These are phyloP conservation scores for Tenthredo notha DNA, from an alignment of 2,888 invertebrate genomes.

Conservation along the genomic window DNA sequence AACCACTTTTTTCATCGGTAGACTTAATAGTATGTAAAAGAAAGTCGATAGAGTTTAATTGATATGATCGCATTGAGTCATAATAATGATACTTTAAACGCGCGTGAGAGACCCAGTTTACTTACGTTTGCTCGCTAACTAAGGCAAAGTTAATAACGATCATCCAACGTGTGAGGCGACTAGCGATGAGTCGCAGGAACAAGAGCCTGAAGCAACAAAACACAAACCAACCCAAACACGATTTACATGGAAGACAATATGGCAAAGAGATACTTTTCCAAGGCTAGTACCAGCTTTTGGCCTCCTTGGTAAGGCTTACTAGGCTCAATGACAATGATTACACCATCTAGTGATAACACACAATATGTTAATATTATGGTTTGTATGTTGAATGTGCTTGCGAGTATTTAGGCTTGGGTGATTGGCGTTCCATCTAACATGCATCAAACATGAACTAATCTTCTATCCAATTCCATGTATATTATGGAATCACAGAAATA, in stretches of 20 bases:
- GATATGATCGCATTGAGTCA: neutral
- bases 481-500: neutral
- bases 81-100: neutral
- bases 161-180: conserved; percentile 59
- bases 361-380: neutral
- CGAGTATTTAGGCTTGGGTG: conserved; percentile 17
- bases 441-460: neutral
- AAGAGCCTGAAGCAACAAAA: conserved; percentile 62
- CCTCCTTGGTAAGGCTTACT: conserved; percentile 72
- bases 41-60: neutral
- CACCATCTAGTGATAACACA: conserved; percentile 25
- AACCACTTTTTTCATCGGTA: neutral
- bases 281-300: conserved; percentile 73
- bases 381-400: conserved; percentile 23
- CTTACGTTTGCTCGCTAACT: conserved; percentile 70
- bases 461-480: neutral
- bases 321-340: conserved; percentile 55
- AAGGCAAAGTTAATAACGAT: conserved; percentile 69
- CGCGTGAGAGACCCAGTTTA: conserved; percentile 62
- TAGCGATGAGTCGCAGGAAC: conserved; percentile 63
- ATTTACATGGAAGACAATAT: conserved; percentile 71
- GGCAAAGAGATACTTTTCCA: conserved; percentile 72
- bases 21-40: neutral
- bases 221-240: conserved; percentile 72
- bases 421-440: neutral